A percentile compares a stretch with the other conserved stretches of the same genome.
Conservation (phyloP, 2,888 invertebrate genomes). For the Cryptus viduatorius region DNA sequence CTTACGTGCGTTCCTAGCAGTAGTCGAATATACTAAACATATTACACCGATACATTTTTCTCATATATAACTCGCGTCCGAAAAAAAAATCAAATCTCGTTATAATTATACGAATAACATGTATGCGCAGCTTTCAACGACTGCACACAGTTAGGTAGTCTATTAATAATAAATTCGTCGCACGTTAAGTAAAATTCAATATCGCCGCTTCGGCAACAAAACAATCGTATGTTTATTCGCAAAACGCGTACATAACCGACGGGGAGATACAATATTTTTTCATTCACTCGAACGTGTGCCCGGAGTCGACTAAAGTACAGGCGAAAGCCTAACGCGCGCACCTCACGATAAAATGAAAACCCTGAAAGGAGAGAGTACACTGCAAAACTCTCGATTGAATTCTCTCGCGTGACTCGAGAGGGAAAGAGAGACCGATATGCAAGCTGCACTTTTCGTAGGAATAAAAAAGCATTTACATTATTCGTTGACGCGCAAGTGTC, state of each 20-base stretch:
- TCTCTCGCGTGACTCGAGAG: constrained; percentile 10
- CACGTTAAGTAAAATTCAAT: constrained; percentile 20
- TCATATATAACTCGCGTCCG: neutral
- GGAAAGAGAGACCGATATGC: neutral
- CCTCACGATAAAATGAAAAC: constrained; percentile 10
- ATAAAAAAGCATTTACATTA: neutral
- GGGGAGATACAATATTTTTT: neutral
- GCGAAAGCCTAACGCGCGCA: neutral
- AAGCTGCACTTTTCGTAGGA: constrained; percentile 9
- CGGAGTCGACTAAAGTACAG: neutral
- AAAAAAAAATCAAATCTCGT: neutral
- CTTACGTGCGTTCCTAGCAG: constrained; percentile 12
- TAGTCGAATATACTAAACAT: neutral
- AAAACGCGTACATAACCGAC: neutral
- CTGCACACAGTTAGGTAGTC: neutral
- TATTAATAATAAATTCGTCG: constrained; percentile 19
- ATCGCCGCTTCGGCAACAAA: constrained; percentile 9
- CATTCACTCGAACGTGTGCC: neutral
- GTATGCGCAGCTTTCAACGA: neutral
- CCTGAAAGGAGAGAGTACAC: constrained; percentile 5
- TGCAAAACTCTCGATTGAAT: constrained; percentile 22
- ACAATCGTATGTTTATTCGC: constrained; percentile 10
- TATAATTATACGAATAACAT: neutral
- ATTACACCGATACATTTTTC: constrained; percentile 15
- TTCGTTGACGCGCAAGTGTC: neutral